Evolutionary conservation across 2,113 vertebrate genomes (phyloP), one percentile per base, ranked within the genome.

Genomic region (Myxocyprinus asiaticus): DNA sequence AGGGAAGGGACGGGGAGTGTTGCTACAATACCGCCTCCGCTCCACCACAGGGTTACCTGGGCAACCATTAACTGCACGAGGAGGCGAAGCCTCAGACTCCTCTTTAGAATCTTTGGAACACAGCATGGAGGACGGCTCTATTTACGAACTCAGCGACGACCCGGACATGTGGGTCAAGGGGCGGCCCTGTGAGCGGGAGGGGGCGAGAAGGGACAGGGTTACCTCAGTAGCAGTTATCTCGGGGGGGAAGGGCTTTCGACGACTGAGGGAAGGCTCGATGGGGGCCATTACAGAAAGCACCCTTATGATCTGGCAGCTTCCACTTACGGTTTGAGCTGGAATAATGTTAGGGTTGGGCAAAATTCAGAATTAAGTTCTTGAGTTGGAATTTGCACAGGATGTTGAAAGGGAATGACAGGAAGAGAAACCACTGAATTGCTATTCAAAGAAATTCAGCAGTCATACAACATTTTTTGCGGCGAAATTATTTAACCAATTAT

Each of bases 241-340:
- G 0, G 97, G 97, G 0, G 97, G 97, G 0, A 93, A 91, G 7
- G 97, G 97, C 5, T 96, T 96, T 86, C 94, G 95, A 2, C 87
- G 93, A 83, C 95, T 99, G 33, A 89, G 77, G 62, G 86, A 90
- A 0, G 73, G 86, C 0, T 82, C 82, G 0, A 5, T 85, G 1
- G 82, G 79, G 8, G 7, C 77, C 7, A 61, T 88, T 0, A 88
- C 86, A 0, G 96, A 97, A 89, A 95, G 93, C 83, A 91, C 90
- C 14, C 90, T 98, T 1, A 94, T 99, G 88, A 94, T 98, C 45
- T 99, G 97, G 96, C 97, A 98, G 91, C 91, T 96, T 47, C 97
- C 97, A 0, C 63, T 99, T 83, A 94, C 88, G 2, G 91, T 98
- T 77, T 99, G 92, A 94, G 85, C 77, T 71, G 66, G 44, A 81